Percentiles rank a stretch among this genome's conserved stretches.
Evolutionary conservation across 2,797 vertebrate species (phyloP).

Genomic region (Acropternis orthonyx): DNA sequence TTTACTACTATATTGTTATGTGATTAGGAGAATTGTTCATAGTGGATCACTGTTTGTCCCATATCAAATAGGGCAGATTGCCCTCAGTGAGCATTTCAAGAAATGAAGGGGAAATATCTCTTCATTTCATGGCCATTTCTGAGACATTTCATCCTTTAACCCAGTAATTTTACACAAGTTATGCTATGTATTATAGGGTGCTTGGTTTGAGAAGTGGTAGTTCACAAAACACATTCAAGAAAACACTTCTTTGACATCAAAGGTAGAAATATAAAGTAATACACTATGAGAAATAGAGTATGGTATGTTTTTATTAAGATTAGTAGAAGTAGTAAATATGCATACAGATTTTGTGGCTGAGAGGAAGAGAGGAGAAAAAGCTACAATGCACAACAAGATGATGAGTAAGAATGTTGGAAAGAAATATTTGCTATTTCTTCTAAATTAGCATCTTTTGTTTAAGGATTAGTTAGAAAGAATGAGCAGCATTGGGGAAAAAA

Average conservation of each 20-base stretch:
- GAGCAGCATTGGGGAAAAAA: accelerated
- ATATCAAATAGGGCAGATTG: not conserved
- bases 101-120: not conserved
- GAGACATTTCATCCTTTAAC: not conserved
- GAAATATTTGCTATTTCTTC: not conserved
- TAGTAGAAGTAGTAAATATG: not conserved
- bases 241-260: not conserved
- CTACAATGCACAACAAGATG: not conserved
- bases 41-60: not conserved
- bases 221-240: not conserved
- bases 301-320: too few relatives aligned
- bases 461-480: not conserved
- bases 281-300: not conserved
- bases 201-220: not conserved
- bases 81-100: not conserved
- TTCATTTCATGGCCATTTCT: not conserved
- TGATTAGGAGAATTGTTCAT: not conserved
- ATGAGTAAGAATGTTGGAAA: not conserved
- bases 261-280: not conserved
- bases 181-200: not conserved
- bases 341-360: not conserved
- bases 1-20: not conserved
- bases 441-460: not conserved
- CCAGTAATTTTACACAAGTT: not conserved
- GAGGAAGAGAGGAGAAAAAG: not conserved